Base-by-base conservation (phyloP, 2,113 vertebrate species). In the Phycodurus eques region DNA sequence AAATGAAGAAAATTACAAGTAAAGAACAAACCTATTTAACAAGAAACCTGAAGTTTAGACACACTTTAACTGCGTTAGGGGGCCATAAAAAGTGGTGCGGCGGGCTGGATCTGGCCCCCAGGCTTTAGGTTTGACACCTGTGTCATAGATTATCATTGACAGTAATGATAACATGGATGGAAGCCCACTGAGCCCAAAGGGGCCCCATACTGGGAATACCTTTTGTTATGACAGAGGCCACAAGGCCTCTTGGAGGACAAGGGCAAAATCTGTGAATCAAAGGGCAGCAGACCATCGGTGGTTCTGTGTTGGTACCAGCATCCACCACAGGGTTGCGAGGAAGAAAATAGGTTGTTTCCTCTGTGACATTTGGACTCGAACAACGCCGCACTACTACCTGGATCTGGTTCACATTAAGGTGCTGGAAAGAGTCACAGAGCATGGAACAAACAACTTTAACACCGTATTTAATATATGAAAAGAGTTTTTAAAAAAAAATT, bases 201-300 rank as follows among this genome's bases (percentile, higher is more conserved):
- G 39, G 9, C 19, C 27, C 5, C 11, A 6, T 31, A n/a, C 20
- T 56, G 22, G 10, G 9, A 54, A 76, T 69, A 99, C 97, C 92
- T 77, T 95, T 94, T 73, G 97, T 98, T 69, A 97, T 79, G n/a
- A 91, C 70, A 67, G 13, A 92, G 72, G 91, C 93, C 49, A 94
- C 72, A n/a, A 94, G 87, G 69, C 96, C 96, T 67, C 80, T 88
- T 39, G 97, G 97, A 54, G 96, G 97, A 75, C 96, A 98, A 17
- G 90, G 84, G 79, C 92, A 93, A 68, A 83, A 85, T 72, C 82
- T 86, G 72, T 72, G 93, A 51, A 95, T 85, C 74, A 90, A 87
- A 4, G 87, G 88, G 47, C 90, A 85, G 79, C 82, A 85, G 68
- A 77, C 60, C 65, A 91, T 76, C 0, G 80, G 90, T 0, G 90